Evolutionary conservation across 1,140 invertebrate genomes (phyloP).

Genomic region (Drosophila ohnishii): DNA sequence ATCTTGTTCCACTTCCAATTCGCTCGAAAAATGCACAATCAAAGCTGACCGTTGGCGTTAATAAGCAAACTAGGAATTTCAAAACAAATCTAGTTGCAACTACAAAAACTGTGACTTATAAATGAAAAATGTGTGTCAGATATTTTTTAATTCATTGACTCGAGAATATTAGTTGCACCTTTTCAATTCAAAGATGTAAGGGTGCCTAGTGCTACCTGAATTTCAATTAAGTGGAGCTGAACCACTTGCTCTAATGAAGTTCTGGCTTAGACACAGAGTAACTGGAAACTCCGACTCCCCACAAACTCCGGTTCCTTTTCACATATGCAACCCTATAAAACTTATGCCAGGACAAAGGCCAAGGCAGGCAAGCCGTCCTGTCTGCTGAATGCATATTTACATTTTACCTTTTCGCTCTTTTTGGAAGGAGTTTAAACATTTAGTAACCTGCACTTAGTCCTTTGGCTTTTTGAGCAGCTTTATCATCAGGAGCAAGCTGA

Average conservation of each 20-base stretch:
- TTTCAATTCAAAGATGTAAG: too few species aligned
- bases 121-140: neutral
- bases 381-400: conserved; percentile 40
- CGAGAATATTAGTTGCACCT: neutral
- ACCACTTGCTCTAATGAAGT: conserved; percentile 73
- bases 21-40: conserved; percentile 68
- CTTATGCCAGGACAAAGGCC: conserved; percentile 19
- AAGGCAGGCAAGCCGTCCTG: conserved; percentile 1
- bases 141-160: neutral
- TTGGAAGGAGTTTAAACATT: conserved; percentile 37
- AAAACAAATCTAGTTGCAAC: conserved; percentile 16
- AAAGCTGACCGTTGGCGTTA: conserved; percentile 75
- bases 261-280: conserved; percentile 31
- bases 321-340: conserved; percentile 32
- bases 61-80: conserved; percentile 62
- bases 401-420: conserved; percentile 31
- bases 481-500: conserved; percentile 1
- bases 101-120: neutral
- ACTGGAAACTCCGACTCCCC: conserved; percentile 20
- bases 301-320: conserved; percentile 5
- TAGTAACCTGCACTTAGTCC: conserved; percentile 55
- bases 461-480: conserved; percentile 21
- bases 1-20: conserved; percentile 50
- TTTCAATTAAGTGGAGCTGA: conserved; percentile 61
- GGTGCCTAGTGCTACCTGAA: conserved; percentile 47